Evolutionary conservation across 2,113 vertebrate genomes (phyloP).

Genomic region (Macquaria ambigua): DNA sequence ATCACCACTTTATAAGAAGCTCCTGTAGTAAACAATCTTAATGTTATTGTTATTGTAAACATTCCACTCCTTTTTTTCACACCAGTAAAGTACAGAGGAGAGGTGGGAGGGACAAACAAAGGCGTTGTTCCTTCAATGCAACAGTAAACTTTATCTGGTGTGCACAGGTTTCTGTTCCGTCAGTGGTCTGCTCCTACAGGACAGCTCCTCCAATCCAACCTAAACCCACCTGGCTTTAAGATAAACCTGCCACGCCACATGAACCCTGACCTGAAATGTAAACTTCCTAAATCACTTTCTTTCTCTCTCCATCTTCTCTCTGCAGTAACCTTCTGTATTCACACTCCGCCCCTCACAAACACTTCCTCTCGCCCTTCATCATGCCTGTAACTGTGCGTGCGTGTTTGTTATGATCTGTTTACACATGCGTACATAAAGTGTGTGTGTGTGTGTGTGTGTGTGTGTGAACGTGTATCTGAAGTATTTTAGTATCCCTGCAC

Average conservation of each 20-base stretch:
- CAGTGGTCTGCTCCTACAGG: slow-evolving; percentile 2
- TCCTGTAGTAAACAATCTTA: slow-evolving; percentile 57
- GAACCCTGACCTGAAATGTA: neutral
- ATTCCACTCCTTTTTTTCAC: slow-evolving; percentile 67
- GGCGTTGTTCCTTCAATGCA: neutral
- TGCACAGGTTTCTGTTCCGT: neutral
- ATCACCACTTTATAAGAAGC: slow-evolving; percentile 33
- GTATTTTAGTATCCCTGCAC: slow-evolving; percentile 30
- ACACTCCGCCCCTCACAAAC: slow-evolving; percentile 5
- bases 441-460: slow-evolving; percentile 29
- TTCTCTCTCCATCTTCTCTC: neutral
- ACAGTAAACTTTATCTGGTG: neutral
- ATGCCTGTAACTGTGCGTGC: neutral
- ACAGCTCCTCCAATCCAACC: neutral
- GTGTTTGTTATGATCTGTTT: slow-evolving; percentile 40
- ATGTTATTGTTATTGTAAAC: slow-evolving; percentile 72
- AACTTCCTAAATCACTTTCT: neutral
- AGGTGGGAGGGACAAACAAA: neutral
- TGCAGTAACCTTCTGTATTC: neutral
- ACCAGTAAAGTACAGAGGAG: slow-evolving; percentile 1
- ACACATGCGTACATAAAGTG: slow-evolving; percentile 41
- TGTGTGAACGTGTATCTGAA: slow-evolving; percentile 36
- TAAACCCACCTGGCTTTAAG: neutral
- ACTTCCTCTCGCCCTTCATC: slow-evolving; percentile 51
- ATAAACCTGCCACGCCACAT: neutral